phyloP scores from a whole-genome alignment of 2,888 invertebrate species.

The Drepana falcataria region DNA sequence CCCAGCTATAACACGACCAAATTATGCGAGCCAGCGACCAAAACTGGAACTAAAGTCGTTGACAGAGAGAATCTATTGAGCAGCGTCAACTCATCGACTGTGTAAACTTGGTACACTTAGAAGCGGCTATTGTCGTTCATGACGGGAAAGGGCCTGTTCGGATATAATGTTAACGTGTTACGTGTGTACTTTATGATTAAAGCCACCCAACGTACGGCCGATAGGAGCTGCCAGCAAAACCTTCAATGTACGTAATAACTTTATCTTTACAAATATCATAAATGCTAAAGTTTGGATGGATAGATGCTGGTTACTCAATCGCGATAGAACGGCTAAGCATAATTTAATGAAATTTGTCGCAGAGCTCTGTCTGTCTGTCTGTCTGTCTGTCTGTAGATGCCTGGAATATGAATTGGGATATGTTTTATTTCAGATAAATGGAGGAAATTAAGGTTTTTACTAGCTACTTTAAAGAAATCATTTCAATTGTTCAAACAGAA shows the following conservation, averaged over 20 bases:
- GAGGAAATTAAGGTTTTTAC: no score
- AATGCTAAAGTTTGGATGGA: no score
- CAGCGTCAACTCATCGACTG: background rate
- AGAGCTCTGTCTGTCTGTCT: no score
- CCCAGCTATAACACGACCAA: background rate
- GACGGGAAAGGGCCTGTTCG: background rate
- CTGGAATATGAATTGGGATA: no score
- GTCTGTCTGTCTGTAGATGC: no score
- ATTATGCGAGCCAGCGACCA: background rate
- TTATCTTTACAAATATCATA: no score
- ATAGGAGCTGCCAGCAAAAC: background rate
- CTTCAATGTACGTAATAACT: background rate
- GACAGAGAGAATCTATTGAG: background rate
- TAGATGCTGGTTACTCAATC: no score
- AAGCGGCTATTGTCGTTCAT: background rate
- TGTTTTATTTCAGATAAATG: no score
- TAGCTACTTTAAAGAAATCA: no score
- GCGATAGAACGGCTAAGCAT: no score
- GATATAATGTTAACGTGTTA: constrained; percentile 1
- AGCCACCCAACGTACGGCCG: background rate
- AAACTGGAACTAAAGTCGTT: background rate
- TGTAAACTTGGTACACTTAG: background rate
- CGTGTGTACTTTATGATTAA: constrained; percentile 1
- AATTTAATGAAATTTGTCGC: no score
- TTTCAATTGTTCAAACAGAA: background rate